A percentile compares a stretch with the other conserved stretches of the same genome.
Evolutionary conservation across 2,888 invertebrate genomes (phyloP).

Genomic region (Dolichopus griseipennis): DNA sequence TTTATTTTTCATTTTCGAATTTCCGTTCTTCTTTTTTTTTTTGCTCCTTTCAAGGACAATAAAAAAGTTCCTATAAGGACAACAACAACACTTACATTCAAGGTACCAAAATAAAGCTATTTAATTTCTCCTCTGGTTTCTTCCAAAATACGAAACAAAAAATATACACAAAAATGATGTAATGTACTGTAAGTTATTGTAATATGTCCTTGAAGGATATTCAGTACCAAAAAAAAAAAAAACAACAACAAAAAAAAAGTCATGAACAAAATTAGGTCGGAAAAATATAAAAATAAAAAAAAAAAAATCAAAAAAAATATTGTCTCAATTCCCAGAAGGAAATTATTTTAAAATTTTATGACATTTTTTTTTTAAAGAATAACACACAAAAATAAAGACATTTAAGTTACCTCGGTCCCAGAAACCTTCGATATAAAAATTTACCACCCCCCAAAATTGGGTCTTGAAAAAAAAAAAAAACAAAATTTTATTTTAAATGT

Average conservation of each 20-base stretch:
- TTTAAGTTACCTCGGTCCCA: too few species aligned
- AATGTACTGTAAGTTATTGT: neutral
- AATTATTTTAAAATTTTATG: neutral
- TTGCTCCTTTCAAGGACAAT: neutral
- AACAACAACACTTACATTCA: neutral
- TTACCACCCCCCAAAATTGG: too few species aligned
- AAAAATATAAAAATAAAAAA: neutral
- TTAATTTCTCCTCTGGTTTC: neutral
- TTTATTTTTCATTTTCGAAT: neutral
- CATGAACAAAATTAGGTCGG: too few species aligned
- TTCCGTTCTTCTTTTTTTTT: too few species aligned
- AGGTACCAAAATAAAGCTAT: neutral
- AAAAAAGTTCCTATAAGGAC: neutral
- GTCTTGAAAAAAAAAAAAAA: too few species aligned
- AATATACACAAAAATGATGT: neutral
- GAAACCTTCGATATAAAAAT: too few species aligned
- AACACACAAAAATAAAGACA: too few species aligned
- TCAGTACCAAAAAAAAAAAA: neutral
- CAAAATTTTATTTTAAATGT: too few species aligned
- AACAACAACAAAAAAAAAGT: neutral
- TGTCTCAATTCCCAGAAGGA: neutral
- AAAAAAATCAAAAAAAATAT: neutral
- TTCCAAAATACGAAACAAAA: too few species aligned
- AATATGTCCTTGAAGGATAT: neutral
- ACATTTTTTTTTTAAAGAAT: neutral